phyloP scores from a whole-genome alignment of 2,888 invertebrate species.

The Sicus ferrugineus region DNA sequence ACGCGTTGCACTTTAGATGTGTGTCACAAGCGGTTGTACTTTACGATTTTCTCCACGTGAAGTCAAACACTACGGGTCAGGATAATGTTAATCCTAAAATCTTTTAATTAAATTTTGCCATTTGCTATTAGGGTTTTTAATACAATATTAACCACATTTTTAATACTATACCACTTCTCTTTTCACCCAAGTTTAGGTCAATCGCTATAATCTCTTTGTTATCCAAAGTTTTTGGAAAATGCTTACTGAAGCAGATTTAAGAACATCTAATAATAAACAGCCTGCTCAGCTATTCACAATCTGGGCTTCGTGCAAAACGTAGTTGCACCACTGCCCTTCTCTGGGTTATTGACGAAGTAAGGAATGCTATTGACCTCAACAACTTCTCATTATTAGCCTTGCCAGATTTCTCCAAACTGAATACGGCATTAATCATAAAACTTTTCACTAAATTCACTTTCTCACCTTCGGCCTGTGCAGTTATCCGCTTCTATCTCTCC shows the following conservation, averaged over 20 bases:
- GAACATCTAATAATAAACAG: neutral
- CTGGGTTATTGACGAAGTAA: neutral
- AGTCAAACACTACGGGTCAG: no score
- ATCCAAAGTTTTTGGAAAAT: neutral
- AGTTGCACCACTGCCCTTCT: no score
- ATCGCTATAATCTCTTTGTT: neutral
- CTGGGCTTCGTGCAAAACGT: neutral
- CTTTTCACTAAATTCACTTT: neutral
- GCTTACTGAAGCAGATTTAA: neutral
- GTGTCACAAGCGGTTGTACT: no score
- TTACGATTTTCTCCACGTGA: no score
- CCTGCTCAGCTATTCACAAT: neutral
- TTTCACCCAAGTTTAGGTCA: neutral
- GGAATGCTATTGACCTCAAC: neutral
- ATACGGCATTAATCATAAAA: neutral
- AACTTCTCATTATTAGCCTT: neutral
- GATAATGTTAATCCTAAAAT: no score
- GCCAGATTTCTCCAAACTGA: no score
- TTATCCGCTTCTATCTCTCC: neutral
- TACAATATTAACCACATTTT: no score
- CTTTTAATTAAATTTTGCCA: no score
- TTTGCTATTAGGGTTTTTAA: no score
- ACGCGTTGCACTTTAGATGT: neutral
- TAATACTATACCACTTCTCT: neutral
- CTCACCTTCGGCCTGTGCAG: neutral